Evolutionary conservation across 2,113 vertebrate species (phyloP).

Genomic region (Butorides virescens): DNA sequence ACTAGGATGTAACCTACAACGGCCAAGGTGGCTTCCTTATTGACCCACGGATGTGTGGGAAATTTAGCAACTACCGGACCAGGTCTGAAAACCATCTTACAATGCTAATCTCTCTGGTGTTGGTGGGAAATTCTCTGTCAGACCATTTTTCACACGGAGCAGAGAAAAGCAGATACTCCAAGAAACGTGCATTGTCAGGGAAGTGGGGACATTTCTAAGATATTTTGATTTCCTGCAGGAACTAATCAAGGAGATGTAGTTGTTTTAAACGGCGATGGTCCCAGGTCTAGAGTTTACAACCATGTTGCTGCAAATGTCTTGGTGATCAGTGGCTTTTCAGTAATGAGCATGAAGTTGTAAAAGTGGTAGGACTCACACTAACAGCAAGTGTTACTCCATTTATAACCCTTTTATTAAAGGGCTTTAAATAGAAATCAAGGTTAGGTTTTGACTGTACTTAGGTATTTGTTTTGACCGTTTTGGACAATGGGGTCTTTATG

Average conservation of each 20-base stretch:
- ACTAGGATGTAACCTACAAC: slow-evolving; percentile 49
- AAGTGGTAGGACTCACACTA: background rate
- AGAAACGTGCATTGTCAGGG: background rate
- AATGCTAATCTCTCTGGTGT: slow-evolving; percentile 5
- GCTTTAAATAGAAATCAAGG: slow-evolving; percentile 41
- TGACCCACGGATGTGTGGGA: slow-evolving; percentile 57
- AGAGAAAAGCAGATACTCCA: background rate
- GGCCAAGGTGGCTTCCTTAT: slow-evolving; percentile 58
- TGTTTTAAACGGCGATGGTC: background rate
- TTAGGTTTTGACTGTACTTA: background rate
- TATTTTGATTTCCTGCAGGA: slow-evolving; percentile 30
- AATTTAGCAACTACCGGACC: slow-evolving; percentile 54
- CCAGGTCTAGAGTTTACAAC: background rate
- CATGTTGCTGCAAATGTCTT: background rate
- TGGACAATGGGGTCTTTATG: slow-evolving; percentile 22
- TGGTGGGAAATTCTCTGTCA: slow-evolving; percentile 49
- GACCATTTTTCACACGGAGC: slow-evolving; percentile 24
- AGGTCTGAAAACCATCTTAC: slow-evolving; percentile 29
- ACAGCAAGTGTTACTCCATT: background rate
- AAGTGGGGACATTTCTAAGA: background rate
- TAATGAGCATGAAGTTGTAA: background rate
- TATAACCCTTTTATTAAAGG: slow-evolving; percentile 28
- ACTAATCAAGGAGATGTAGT: background rate
- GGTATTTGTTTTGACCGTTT: slow-evolving; percentile 10
- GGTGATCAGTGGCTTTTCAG: background rate